Evolutionary conservation across 2,113 vertebrate genomes (phyloP), one percentile per base, ranked within the genome.

Genomic region (Phasianus colchicus): DNA sequence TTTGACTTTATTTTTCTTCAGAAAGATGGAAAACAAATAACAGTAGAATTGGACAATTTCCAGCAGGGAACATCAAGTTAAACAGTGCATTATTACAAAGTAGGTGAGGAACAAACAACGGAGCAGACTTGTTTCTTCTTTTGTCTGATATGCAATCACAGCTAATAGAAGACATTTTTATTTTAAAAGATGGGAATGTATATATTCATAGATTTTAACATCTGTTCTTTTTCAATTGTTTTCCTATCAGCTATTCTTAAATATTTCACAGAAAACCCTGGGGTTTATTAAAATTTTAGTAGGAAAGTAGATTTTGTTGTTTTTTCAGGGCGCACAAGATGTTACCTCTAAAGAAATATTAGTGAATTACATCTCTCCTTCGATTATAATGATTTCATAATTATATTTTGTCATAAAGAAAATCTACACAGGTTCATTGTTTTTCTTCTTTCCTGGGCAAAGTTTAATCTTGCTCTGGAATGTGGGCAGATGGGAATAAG

Each of bases 161-260:
- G 40, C 73, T 86, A 83, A 65, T 65, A 42, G 27, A 74, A 80
- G 34, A 78, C 65, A 40, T 10, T 79, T 71, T 81, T 88, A 48
- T 77, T 86, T 93, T 85, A 77, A 91, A 93, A 77, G 94, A 96
- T 93, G 86, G 75, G 58, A 87, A 58, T 75, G 42, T 83, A 83
- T 88, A 70, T 94, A 95, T 97, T 97, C 88, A 94, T 92, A 55
- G 64, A 50, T 95, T 97, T 96, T 93, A 97, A 92, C 92, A 96
- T 95, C 95, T 97, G 93, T 92, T 97, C 89, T 73, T 82, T 90
- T 93, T 72, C 95, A 86, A 47, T 94, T 96, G 64, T 89, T 93
- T 97, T 95, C 76, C 93, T 95, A 91, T 67, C 22, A 92, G 69
- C 85, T 94, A 88, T 67, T 94, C 79, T 90, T 94, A 88, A 92